Percentiles rank a stretch among this genome's conserved stretches.
Conservation (phyloP, 2,113 vertebrate species). For the Pangasianodon gigas region DNA sequence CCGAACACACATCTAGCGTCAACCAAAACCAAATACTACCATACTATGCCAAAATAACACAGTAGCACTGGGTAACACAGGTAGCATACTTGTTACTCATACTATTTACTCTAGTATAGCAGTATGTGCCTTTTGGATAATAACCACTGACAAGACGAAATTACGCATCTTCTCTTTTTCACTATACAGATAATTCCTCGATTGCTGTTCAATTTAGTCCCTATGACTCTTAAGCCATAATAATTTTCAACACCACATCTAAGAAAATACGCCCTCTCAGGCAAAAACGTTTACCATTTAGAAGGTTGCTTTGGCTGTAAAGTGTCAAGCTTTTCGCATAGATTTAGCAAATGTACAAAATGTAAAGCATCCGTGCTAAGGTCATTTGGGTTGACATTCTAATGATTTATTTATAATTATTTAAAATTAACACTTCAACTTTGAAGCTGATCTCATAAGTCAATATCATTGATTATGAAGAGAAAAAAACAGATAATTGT, state of each 20-base stretch:
- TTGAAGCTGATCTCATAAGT: too few species aligned
- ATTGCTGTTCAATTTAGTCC: neutral
- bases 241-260: neutral
- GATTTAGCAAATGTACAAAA: neutral
- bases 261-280: neutral
- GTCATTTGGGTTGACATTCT: neutral
- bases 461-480: too few species aligned
- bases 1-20: neutral
- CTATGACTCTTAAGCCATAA: neutral
- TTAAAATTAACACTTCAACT: neutral
- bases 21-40: neutral
- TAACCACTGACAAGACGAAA: neutral
- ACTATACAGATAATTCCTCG: neutral
- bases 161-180: neutral
- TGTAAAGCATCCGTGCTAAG: neutral
- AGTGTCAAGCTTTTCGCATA: too few species aligned
- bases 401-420: neutral
- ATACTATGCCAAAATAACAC: neutral
- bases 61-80: neutral
- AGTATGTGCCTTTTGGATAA: neutral
- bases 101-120: too few species aligned
- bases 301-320: too few species aligned
- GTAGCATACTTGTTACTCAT: neutral
- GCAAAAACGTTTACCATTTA: neutral
- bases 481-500: too few species aligned